These are phyloP conservation scores for Drepanosiphum platanoidis DNA, from an alignment of 2,888 invertebrate species.

Conservation along the genomic window DNA sequence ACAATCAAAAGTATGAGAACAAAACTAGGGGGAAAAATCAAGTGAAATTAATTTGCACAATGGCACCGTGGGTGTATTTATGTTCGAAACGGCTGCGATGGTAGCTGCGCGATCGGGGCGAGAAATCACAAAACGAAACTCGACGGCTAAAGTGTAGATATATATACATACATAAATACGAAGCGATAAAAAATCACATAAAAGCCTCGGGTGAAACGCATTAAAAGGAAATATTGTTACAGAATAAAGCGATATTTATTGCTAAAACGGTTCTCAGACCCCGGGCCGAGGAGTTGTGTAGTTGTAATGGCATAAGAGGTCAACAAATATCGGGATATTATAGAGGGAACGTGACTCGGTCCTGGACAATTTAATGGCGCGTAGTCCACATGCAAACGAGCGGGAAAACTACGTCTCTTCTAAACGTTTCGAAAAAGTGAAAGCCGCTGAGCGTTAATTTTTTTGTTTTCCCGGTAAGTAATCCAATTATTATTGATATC, in stretches of 20 bases:
- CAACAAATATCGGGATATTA: constrained; percentile 29
- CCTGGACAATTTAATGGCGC: not conserved
- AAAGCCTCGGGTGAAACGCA: constrained; percentile 48
- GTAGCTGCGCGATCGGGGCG: not conserved
- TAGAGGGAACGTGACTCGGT: constrained; percentile 39
- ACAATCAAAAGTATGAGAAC: not conserved
- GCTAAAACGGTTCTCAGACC: constrained; percentile 49
- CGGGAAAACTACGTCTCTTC: not conserved
- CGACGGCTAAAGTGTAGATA: not conserved
- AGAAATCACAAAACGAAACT: constrained; percentile 33
- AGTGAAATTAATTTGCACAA: constrained; percentile 25
- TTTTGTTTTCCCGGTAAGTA: not conserved
- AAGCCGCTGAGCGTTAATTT: not conserved
- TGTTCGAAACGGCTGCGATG: not conserved
- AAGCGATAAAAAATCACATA: constrained; percentile 43
- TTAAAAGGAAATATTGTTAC: constrained; percentile 59
- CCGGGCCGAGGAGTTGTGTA: not conserved
- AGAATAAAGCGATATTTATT: constrained; percentile 59
- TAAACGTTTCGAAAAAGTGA: not conserved
- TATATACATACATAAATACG: constrained; percentile 7
- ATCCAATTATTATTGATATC: constrained; percentile 1
- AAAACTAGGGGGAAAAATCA: not conserved
- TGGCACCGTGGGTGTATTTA: constrained; percentile 11
- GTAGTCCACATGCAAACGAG: not conserved
- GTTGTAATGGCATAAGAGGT: constrained; percentile 36